A percentile compares a stretch with the other conserved stretches of the same genome.
Evolutionary conservation across 2,797 vertebrate genomes (phyloP).

Genomic region (Pagetopsis macropterus): DNA sequence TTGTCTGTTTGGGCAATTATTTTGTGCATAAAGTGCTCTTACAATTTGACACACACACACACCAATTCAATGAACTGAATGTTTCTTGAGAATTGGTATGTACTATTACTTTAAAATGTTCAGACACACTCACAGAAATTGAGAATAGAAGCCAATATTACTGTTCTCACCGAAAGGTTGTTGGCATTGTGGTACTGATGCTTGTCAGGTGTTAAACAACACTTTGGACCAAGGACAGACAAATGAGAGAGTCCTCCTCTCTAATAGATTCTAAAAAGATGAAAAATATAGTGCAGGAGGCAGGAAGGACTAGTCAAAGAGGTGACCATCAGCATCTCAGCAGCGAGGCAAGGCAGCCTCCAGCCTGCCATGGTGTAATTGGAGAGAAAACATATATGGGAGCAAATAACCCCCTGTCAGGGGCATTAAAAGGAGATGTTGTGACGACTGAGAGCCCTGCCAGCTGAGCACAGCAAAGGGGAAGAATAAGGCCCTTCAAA

Average conservation of each 20-base stretch:
- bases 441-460: slow-evolving; percentile 82
- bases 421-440: slow-evolving; percentile 86
- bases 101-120: slow-evolving; percentile 36
- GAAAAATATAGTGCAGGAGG: slow-evolving; percentile 86
- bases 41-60: not conserved
- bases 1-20: slow-evolving; percentile 32
- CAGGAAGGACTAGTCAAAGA: slow-evolving; percentile 87
- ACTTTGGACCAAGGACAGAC: slow-evolving; percentile 84
- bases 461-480: slow-evolving; percentile 79
- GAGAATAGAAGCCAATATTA: slow-evolving; percentile 58
- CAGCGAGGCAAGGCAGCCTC: slow-evolving; percentile 76
- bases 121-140: slow-evolving; percentile 42
- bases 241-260: slow-evolving; percentile 84
- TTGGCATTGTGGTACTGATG: slow-evolving; percentile 73
- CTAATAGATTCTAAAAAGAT: slow-evolving; percentile 86
- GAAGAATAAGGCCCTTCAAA: slow-evolving; percentile 84
- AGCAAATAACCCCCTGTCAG: slow-evolving; percentile 90
- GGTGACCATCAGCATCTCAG: slow-evolving; percentile 84
- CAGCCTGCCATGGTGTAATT: slow-evolving; percentile 86
- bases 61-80: slow-evolving; percentile 1
- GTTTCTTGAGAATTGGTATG: slow-evolving; percentile 29
- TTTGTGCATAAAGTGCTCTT: slow-evolving; percentile 16
- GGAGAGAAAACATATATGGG: slow-evolving; percentile 90
- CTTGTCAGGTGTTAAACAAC: slow-evolving; percentile 86
- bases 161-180: slow-evolving; percentile 49